Evolutionary conservation across 92 coral and sea anemone genomes (phyloP).

Genomic region (Hydrozoanthus gracilis): DNA sequence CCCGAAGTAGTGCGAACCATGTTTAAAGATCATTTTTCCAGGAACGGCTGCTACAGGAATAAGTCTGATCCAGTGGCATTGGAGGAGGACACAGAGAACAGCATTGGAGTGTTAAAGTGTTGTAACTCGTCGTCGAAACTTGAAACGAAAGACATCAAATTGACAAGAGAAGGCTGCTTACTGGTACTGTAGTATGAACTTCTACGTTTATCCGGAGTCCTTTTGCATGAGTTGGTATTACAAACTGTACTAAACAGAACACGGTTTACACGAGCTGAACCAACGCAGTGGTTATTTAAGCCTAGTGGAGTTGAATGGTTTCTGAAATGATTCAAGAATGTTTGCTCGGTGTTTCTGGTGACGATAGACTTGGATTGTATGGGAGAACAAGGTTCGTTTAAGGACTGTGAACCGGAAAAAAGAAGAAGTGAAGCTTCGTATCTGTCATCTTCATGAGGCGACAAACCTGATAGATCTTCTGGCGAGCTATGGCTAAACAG

Average conservation of each 20-base stretch:
- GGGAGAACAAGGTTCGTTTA: constrained; percentile 4
- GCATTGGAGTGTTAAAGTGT: not conserved
- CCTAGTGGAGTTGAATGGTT: constrained; percentile 38
- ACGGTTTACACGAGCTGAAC: constrained; percentile 14
- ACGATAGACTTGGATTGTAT: not conserved
- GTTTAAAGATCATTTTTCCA: not conserved
- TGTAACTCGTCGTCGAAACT: not conserved
- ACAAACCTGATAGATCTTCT: not conserved
- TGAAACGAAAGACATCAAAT: not conserved
- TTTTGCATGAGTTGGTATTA: not conserved
- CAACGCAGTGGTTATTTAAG: not conserved
- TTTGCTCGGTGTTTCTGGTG: not conserved
- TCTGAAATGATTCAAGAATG: not conserved
- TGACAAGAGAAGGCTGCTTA: not conserved
- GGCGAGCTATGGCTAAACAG: not conserved
- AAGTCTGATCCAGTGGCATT: not conserved
- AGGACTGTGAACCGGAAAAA: constrained; percentile 5
- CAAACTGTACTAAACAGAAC: constrained; percentile 8
- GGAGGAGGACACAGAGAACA: constrained; percentile 18
- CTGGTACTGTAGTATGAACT: not conserved
- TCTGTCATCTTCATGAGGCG: not conserved
- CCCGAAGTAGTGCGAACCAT: not conserved
- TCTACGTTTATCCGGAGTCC: not conserved
- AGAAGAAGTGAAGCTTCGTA: not conserved
- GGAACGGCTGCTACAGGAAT: not conserved